phyloP scores from a whole-genome alignment of 2,888 invertebrate genomes.

The Anthoptus insignis region DNA sequence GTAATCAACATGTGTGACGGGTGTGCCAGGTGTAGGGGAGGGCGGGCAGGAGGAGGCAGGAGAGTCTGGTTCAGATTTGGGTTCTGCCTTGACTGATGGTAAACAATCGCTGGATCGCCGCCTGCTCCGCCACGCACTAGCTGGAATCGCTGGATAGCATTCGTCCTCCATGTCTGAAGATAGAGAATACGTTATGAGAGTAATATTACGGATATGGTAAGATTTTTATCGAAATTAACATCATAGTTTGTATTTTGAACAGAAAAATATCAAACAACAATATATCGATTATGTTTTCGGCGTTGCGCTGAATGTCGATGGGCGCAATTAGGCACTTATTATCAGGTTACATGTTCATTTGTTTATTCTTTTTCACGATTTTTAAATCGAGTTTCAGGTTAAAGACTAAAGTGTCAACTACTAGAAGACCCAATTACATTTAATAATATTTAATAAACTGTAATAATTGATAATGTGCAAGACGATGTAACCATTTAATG shows the following conservation, averaged over 20 bases:
- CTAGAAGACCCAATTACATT: too few species aligned
- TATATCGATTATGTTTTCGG: too few species aligned
- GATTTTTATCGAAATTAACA: background rate
- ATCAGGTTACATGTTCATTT: too few species aligned
- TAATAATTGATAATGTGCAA: background rate
- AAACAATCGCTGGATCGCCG: slow-evolving; percentile 69
- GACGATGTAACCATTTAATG: background rate
- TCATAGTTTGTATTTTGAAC: background rate
- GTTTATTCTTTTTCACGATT: too few species aligned
- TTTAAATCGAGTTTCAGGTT: too few species aligned
- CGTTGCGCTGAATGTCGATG: too few species aligned
- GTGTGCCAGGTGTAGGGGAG: slow-evolving; percentile 88
- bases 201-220: too few species aligned
- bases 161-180: slow-evolving; percentile 96
- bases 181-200: background rate
- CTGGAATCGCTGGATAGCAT: slow-evolving; percentile 94
- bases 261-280: too few species aligned
- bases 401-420: background rate
- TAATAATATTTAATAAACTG: background rate
- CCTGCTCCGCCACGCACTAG: slow-evolving; percentile 84
- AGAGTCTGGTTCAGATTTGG: slow-evolving; percentile 91
- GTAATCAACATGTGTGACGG: slow-evolving; percentile 85
- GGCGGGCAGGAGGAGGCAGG: slow-evolving; percentile 91
- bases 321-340: too few species aligned
- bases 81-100: slow-evolving; percentile 91